Evolutionary conservation across 2,113 vertebrate genomes (phyloP), one percentile per base, ranked within the genome.

Genomic region (Pseudolaguvia tuberculata): DNA sequence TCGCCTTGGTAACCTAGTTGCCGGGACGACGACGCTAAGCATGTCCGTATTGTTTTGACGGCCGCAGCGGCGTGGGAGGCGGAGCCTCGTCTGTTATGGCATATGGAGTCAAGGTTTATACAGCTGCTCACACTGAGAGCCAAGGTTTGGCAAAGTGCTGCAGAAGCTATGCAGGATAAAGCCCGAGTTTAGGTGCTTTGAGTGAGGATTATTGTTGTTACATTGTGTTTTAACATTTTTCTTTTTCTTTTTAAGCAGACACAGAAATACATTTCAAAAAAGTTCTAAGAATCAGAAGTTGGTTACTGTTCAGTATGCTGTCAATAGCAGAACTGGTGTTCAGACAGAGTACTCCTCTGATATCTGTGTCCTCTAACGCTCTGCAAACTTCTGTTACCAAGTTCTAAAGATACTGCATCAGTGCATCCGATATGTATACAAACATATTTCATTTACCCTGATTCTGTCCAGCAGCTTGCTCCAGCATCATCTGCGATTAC

Each of bases 41-140:
- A 42, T 42, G 59, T 9, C 47, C 10, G 25, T 14, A 23, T 42
- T 27, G 31, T 29, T 15, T n/a, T n/a, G n/a, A n/a, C n/a, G n/a
- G n/a, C n/a, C n/a, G n/a, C n/a, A n/a, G 29, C 3, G 29, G 8
- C 23, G 45, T 25, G 48, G 39, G 45, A 21, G 25, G n/a, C n/a
- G n/a, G n/a, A n/a, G n/a, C n/a, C n/a, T n/a, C n/a, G n/a, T n/a
- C n/a, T n/a, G n/a, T n/a, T n/a, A n/a, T n/a, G 12, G 62, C 0
- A 6, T 25, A 25, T 65, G 62, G 39, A 47, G 21, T 65, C 62
- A 65, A 42, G 62, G 21, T 65, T 65, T 65, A 47, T 65, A 25
- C 62, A 65, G 42, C 39, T 65, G 62, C 42, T 65, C 39, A 65
- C 11, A 20, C 42, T 50, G 45, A 4, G 18, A 27, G 45, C 63